phyloP scores from a whole-genome alignment of 2,797 vertebrate genomes.

The Sebastes jordani region DNA sequence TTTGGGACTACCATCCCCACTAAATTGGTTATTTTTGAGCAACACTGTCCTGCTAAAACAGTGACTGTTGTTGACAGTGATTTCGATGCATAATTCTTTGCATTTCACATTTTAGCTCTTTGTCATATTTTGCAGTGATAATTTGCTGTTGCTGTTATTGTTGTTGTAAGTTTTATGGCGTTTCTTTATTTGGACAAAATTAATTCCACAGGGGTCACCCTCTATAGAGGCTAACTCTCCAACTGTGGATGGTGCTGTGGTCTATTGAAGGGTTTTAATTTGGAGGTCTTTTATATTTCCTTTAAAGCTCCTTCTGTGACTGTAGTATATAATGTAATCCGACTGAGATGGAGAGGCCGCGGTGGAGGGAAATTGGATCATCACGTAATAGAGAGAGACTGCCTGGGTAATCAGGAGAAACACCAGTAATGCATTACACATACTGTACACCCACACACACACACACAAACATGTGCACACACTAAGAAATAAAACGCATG shows the following conservation, averaged over 20 bases:
- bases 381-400: slow-evolving; percentile 23
- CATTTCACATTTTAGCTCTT: background rate
- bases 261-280: slow-evolving; percentile 26
- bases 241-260: background rate
- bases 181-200: background rate
- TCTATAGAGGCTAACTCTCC: background rate
- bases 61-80: background rate
- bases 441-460: background rate
- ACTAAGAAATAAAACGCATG: background rate
- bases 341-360: slow-evolving; percentile 14
- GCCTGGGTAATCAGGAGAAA: slow-evolving; percentile 30
- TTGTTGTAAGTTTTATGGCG: background rate
- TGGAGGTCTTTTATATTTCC: slow-evolving; percentile 12
- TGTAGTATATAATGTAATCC: slow-evolving; percentile 28
- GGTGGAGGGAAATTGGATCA: slow-evolving; percentile 26
- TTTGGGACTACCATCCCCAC: background rate
- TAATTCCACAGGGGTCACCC: background rate
- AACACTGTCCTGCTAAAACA: background rate
- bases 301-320: slow-evolving; percentile 13
- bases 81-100: background rate
- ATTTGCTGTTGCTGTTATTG: background rate
- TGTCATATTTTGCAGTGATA: background rate
- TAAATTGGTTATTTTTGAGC: background rate
- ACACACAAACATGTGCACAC: background rate
- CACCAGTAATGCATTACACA: slow-evolving; percentile 11